Evolutionary conservation across 2,888 invertebrate genomes (phyloP).

Genomic region (Lymantria dispar): DNA sequence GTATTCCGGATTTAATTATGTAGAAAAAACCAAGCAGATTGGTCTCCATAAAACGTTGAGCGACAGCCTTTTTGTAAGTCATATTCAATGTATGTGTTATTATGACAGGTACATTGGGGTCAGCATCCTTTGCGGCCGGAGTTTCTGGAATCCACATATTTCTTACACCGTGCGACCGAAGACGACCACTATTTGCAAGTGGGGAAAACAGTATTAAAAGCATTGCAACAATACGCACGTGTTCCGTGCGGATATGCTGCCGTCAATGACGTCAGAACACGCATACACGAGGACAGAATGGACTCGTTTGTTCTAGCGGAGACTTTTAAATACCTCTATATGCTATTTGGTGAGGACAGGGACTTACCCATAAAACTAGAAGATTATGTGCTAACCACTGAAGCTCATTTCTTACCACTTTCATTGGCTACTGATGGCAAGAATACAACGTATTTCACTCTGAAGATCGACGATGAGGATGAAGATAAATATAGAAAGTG

Average conservation of each 20-base stretch:
- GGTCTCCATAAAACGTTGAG: no score
- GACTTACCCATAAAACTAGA: slow-evolving; percentile 92
- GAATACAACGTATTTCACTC: slow-evolving; percentile 68
- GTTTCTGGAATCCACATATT: slow-evolving; percentile 98
- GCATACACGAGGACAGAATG: slow-evolving; percentile 97
- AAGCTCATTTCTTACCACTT: slow-evolving; percentile 97
- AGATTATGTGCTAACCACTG: slow-evolving; percentile 95
- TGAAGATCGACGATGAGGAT: slow-evolving; percentile 73
- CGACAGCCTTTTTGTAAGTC: no score
- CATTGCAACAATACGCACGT: slow-evolving; percentile 93
- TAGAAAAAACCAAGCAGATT: no score
- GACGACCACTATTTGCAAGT: slow-evolving; percentile 97
- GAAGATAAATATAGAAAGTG: slow-evolving; percentile 70
- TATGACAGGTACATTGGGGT: slow-evolving; percentile 95
- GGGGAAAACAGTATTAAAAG: slow-evolving; percentile 93
- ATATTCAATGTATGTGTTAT: not conserved
- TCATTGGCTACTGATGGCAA: slow-evolving; percentile 86
- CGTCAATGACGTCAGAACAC: slow-evolving; percentile 96
- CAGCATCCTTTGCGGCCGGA: slow-evolving; percentile 98
- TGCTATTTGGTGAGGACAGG: slow-evolving; percentile 93
- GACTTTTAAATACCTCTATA: slow-evolving; percentile 97
- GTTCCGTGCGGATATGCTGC: slow-evolving; percentile 99
- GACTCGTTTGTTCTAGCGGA: slow-evolving; percentile 99
- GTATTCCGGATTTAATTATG: no score
- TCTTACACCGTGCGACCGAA: slow-evolving; percentile 96